Base-by-base conservation (phyloP, 1,140 invertebrate species). In the Saxidomus purpurata region DNA sequence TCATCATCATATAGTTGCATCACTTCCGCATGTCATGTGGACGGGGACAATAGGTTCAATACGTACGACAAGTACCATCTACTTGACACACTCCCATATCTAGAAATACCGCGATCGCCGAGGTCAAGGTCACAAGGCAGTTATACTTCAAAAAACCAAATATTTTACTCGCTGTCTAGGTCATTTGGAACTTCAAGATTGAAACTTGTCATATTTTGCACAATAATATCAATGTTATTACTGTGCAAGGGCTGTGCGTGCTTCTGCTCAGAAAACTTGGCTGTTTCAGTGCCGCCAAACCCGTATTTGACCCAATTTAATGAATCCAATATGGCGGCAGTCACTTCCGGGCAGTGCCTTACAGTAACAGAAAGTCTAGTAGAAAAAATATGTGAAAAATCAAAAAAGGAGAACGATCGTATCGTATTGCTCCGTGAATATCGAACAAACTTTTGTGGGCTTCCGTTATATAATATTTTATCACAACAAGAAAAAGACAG, bases 241-340 rank as follows among this genome's bases (percentile, higher is more conserved):
- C 34, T 82, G 55, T 82, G 80, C 40, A 82, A 82, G 80, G 61
- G 80, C n/a, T 82, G 80, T 38, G 36, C 52, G n/a, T 82, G 80
- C 59, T 28, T 63, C 36, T 77, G 74, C 43, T 52, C 74, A 31
- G 74, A 77, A 2, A 77, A 52, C 25, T 34, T 77, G 25, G 28
- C n/a, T 28, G 74, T 77, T 40, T 77, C 74, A 17, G n/a, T 31
- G 74, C 19, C 74, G 74, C 38, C 6, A n/a, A 17, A 17, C 13
- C 38, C 38, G 25, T 52, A 77, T 52, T 77, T 77, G 25, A 77
- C 74, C 43, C n/a, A 47, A 47, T 28, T 77, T 22, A 77, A 77
- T 77, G 74, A 77, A 77, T 25, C 74, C 38, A 77, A 77, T 77
- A 77, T 77, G 74, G 74, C 74, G 74, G 74, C 74, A n/a, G 47